phyloP scores from a whole-genome alignment of 2,797 vertebrate species.

The Chelonia mydas region DNA sequence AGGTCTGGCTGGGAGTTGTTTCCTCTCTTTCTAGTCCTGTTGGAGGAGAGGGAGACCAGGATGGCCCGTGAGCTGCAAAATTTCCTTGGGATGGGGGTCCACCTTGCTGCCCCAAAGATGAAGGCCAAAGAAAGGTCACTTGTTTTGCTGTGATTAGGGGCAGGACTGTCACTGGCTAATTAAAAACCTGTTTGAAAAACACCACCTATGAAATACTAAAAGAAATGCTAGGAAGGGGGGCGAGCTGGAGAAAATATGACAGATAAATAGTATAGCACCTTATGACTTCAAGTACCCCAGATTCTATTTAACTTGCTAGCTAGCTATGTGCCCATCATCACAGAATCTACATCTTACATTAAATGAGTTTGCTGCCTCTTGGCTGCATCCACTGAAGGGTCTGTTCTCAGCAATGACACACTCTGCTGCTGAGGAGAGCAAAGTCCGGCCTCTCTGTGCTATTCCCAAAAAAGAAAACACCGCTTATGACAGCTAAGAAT shows the following conservation, averaged over 20 bases:
- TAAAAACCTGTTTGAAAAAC: neutral
- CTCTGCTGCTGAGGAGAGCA: constrained; percentile 35
- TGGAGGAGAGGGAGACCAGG: neutral
- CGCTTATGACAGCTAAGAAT: constrained; percentile 40
- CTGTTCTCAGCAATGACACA: neutral
- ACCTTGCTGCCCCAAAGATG: neutral
- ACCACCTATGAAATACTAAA: rapidly evolving
- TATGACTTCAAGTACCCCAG: neutral
- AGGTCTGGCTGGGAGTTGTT: neutral
- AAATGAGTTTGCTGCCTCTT: neutral
- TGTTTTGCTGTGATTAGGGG: neutral
- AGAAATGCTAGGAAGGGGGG: neutral
- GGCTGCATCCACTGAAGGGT: neutral
- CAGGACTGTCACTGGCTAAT: neutral
- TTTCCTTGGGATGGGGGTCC: neutral
- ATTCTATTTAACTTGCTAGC: too few relatives aligned
- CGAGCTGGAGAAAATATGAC: too few relatives aligned
- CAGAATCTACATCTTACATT: rapidly evolving
- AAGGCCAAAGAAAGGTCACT: too few relatives aligned
- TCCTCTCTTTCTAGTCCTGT: neutral
- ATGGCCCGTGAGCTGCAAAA: neutral
- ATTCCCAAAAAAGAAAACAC: constrained; percentile 54
- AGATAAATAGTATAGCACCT: neutral
- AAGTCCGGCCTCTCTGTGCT: constrained; percentile 55
- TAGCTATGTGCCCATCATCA: neutral